phyloP scores from a whole-genome alignment of 64 coral and sea anemone genomes.

The Catalaphyllia jardinei region DNA sequence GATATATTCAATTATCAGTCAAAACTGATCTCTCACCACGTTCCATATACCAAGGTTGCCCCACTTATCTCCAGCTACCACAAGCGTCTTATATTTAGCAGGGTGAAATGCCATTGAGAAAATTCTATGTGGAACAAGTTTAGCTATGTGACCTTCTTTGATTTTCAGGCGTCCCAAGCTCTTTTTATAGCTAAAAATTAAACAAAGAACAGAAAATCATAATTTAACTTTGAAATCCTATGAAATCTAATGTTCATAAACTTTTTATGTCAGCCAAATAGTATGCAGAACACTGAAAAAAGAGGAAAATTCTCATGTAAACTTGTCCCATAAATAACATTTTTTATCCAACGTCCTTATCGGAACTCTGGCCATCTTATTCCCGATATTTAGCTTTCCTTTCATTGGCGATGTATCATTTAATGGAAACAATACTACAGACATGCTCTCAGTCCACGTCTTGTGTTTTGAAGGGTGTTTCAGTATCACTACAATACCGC shows the following conservation, averaged over 20 bases:
- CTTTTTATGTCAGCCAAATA: no score
- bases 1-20: neutral
- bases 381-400: no score
- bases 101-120: slow-evolving; percentile 85
- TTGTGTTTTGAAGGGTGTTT: no score
- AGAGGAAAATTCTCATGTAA: no score
- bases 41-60: slow-evolving; percentile 92
- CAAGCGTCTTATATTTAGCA: slow-evolving; percentile 49
- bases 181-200: slow-evolving; percentile 61
- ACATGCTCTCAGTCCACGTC: no score
- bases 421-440: no score
- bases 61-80: slow-evolving; percentile 85
- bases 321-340: no score
- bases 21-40: slow-evolving; percentile 53
- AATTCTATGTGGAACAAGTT: slow-evolving; percentile 79
- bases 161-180: slow-evolving; percentile 39
- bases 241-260: neutral
- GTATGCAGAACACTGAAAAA: no score
- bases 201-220: neutral
- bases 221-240: neutral
- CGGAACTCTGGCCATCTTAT: no score
- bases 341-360: no score
- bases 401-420: no score
- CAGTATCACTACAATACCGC: no score
- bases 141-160: slow-evolving; percentile 59